phyloP scores from a whole-genome alignment of 2,888 invertebrate genomes.

The Lasioglossum vierecki region DNA sequence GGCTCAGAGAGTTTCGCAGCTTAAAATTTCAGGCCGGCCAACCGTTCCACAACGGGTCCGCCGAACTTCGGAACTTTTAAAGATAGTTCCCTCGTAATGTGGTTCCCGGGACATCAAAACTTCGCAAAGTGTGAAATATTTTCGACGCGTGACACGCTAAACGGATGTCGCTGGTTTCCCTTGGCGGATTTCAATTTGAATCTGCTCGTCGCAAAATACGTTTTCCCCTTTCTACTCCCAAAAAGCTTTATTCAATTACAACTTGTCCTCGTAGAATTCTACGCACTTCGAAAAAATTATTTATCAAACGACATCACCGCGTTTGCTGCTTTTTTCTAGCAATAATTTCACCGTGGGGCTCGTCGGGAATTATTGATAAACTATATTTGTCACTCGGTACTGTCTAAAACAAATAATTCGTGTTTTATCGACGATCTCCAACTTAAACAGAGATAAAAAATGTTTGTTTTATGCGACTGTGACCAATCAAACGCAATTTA shows the following conservation, averaged over 20 bases:
- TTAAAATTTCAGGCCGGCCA: constrained; percentile 6
- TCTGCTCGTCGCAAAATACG: constrained; percentile 3
- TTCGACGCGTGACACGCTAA: constrained; percentile 18
- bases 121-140: constrained; percentile 20
- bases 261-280: neutral
- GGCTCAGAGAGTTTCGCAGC: neutral
- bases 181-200: constrained; percentile 7
- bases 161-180: constrained; percentile 2
- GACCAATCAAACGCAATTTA: neutral
- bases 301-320: neutral
- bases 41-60: neutral
- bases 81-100: constrained; percentile 5
- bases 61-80: constrained; percentile 11
- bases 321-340: neutral
- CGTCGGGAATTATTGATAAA: neutral
- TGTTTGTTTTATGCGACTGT: neutral
- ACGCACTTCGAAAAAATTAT: neutral
- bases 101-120: constrained; percentile 19
- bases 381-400: neutral
- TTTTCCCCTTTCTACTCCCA: neutral
- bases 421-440: neutral
- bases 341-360: neutral
- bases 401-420: neutral
- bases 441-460: neutral
- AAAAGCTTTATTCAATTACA: neutral